Evolutionary conservation across 2,113 vertebrate genomes (phyloP), one percentile per base, ranked within the genome.

Genomic region (Lophius piscatorius): DNA sequence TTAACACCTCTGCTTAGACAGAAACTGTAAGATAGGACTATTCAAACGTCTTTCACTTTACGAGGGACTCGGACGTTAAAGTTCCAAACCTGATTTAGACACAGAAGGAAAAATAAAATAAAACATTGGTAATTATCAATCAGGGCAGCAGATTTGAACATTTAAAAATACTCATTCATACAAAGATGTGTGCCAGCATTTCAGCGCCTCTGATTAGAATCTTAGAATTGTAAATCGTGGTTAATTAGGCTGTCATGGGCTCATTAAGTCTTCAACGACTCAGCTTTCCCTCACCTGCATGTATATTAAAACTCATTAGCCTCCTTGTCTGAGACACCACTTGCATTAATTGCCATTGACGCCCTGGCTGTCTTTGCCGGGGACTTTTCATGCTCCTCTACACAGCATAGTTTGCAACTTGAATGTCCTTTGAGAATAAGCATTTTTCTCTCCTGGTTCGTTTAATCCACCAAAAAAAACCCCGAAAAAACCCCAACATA

Each of bases 271-370:
- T 94, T 93, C 93, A 92, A 94, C 93, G 90, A 94, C 94, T 94
- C 94, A 92, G 93, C 93, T 95, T 93, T 94, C 91, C 92, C 94
- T 96, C 94, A 98, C 96, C 96, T 99, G 95, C 95, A 91, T 97
- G 95, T 94, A 94, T 96, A 97, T 96, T 96, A 97, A 95, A 98
- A 95, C 95, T 98, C 95, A 97, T 99, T 98, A 99, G 94, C 92
- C 93, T 91, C 91, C 95, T 98, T 98, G 96, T 99, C 94, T 96
- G 89, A 95, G 93, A 94, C 94, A 94, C 93, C 92, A 94, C 94
- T 94, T 94, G 94, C 95, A 96, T 98, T 98, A 96, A 98, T 98
- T 96, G 94, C 92, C 92, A 91, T 90, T 88, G 85, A 91, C 94
- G 93, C 88, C 90, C 90, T 68, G 92, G 89, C 90, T 91, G 89